Conservation (phyloP, 2,888 invertebrate genomes). For the Ligdia adustata region DNA sequence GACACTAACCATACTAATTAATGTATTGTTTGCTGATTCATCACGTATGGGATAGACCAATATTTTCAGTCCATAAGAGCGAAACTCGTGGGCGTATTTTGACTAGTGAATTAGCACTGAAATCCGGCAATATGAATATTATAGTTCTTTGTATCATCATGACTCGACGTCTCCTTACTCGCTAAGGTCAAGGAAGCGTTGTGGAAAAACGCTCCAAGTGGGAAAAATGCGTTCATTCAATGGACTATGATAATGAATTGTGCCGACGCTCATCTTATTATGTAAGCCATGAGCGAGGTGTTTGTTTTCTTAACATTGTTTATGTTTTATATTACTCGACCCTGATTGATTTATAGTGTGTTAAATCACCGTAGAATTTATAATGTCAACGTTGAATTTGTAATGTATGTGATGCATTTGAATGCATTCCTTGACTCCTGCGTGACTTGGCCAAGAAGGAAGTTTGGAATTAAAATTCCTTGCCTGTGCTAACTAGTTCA, state of each 20-base stretch:
- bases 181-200: slow-evolving; percentile 18
- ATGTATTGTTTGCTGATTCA: slow-evolving; percentile 8
- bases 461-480: slow-evolving; percentile 5
- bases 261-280: slow-evolving; percentile 6
- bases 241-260: slow-evolving; percentile 6
- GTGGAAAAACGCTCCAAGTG: slow-evolving; percentile 13
- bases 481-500: background rate
- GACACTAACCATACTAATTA: slow-evolving; percentile 6
- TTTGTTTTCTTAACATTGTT: slow-evolving; percentile 16
- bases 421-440: slow-evolving; percentile 5
- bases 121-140: slow-evolving; percentile 8
- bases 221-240: slow-evolving; percentile 15
- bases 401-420: background rate
- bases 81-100: slow-evolving; percentile 17
- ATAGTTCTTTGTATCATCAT: slow-evolving; percentile 4
- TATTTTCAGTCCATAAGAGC: slow-evolving; percentile 16
- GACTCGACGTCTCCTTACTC: slow-evolving; percentile 10
- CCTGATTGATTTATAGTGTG: slow-evolving; percentile 8
- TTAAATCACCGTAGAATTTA: slow-evolving; percentile 4
- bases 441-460: slow-evolving; percentile 7
- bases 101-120: slow-evolving; percentile 18
- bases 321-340: background rate
- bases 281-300: slow-evolving; percentile 13
- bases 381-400: slow-evolving; percentile 4
- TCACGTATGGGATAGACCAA: slow-evolving; percentile 18